Conservation (phyloP, 2,888 invertebrate genomes). For the Uloborus plumipes region DNA sequence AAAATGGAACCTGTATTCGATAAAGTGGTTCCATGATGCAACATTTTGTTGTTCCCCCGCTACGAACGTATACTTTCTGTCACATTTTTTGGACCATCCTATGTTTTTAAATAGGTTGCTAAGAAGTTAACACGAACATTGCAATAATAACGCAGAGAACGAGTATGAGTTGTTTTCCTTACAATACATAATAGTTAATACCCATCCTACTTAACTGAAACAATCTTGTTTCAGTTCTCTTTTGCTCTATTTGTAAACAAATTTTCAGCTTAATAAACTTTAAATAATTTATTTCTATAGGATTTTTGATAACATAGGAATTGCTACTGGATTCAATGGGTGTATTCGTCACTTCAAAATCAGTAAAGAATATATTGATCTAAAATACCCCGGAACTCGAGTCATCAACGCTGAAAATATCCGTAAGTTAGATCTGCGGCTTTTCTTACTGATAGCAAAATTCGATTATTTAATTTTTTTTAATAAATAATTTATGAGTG, state of each 20-base stretch:
- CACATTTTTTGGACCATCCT: too few relatives aligned
- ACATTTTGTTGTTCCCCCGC: too few relatives aligned
- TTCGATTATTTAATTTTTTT: too few relatives aligned
- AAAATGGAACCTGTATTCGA: too few relatives aligned
- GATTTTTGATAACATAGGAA: conserved; percentile 86
- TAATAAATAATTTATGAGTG: too few relatives aligned
- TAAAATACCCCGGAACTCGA: conserved; percentile 72
- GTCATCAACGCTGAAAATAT: conserved; percentile 70
- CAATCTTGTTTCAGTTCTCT: background rate
- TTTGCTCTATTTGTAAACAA: background rate
- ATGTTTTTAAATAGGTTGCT: too few relatives aligned
- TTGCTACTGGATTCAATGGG: conserved; percentile 84
- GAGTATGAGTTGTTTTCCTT: too few relatives aligned
- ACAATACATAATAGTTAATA: background rate
- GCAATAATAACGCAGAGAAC: too few relatives aligned
- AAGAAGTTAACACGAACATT: too few relatives aligned
- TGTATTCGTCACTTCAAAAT: conserved; percentile 86
- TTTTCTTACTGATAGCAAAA: too few relatives aligned
- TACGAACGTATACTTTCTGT: too few relatives aligned
- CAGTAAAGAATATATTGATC: conserved; percentile 80
- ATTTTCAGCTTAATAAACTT: background rate
- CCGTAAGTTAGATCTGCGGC: conserved; percentile 67
- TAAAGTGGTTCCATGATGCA: too few relatives aligned
- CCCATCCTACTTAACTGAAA: background rate
- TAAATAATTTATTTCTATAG: conserved; percentile 73